Evolutionary conservation across 30 jellyfish, hydroid and myxozoan species (phyloP), one percentile per base, ranked within the genome.

Genomic region (Hydra vulgaris): DNA sequence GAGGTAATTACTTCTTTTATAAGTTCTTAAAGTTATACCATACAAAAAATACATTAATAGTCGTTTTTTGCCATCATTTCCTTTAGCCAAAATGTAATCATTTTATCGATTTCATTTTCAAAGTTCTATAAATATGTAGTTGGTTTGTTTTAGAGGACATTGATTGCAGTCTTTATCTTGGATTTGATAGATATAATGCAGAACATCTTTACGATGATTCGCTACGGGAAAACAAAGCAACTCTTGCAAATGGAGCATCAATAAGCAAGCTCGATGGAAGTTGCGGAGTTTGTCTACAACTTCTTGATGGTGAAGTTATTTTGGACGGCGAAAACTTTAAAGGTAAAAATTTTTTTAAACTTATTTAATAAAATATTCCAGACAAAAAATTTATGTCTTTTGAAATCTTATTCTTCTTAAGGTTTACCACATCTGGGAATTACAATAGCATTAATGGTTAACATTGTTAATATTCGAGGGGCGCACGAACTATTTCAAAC

Each of bases 241-340:
- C 88, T 26, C 74, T 89, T 18, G 95, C 88, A 71, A 89, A 89
- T 77, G 97, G 97, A 21, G 97, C 95, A 12, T 72, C 94, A 71
- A 77, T 89, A 40, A 73, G 92, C 7, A 89, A 89, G 72, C 70
- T 74, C 25, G 93, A 89, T 68, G 97, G 97, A 71, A 89, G 97
- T 89, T 89, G 97, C 53, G 97, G 97, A 8, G 95, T 89, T 12
- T 89, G 97, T 81, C 92, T 88, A 19, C 97, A 89, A 80, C 76
- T 89, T 25, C 87, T 85, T 16, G 93, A 89, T 20, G 97, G 97
- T 23, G 94, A 86, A 76, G 94, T 89, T 21, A 69, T 68, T 21
- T 55, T 89, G 25, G 87, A 80, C 79, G 97, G 97, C 0, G 86
- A 89, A 23, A 77, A 77, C 52, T 89, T 89, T 72, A 74, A 19